Conservation (phyloP, 2,797 vertebrate species). For the Sternarchorhynchus goeldii region DNA sequence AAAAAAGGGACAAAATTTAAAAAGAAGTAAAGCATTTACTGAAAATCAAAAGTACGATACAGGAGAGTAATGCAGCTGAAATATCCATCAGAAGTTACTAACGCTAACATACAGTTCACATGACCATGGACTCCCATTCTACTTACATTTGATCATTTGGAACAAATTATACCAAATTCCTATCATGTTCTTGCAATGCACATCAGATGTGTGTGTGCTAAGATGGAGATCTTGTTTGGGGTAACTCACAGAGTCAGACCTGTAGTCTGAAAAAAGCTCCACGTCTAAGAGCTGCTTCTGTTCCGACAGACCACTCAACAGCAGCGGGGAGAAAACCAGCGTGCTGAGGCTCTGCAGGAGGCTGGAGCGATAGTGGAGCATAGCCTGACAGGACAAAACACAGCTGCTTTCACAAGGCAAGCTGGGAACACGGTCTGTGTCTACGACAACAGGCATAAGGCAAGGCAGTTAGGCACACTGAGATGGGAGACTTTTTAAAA, state of each 20-base stretch:
- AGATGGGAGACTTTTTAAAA: too few species aligned
- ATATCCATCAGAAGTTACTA: background rate
- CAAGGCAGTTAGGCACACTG: too few species aligned
- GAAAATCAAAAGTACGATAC: background rate
- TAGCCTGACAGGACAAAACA: conserved; percentile 68
- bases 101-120: background rate
- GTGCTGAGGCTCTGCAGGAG: conserved; percentile 84
- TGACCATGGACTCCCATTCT: background rate
- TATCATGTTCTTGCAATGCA: too few species aligned
- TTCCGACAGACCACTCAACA: conserved; percentile 81
- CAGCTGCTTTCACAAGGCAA: background rate
- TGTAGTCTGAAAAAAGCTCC: conserved; percentile 83
- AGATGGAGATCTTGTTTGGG: background rate
- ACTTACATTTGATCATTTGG: too few species aligned
- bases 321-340: conserved; percentile 79
- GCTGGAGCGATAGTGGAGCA: conserved; percentile 87
- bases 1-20: background rate
- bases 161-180: too few species aligned
- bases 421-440: background rate
- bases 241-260: conserved; percentile 76
- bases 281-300: conserved; percentile 90
- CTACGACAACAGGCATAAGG: background rate
- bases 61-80: background rate
- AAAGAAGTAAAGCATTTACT: background rate
- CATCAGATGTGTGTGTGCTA: too few species aligned